Evolutionary conservation across 2,113 vertebrate species (phyloP).

Genomic region (Callocephalon fimbriatum): DNA sequence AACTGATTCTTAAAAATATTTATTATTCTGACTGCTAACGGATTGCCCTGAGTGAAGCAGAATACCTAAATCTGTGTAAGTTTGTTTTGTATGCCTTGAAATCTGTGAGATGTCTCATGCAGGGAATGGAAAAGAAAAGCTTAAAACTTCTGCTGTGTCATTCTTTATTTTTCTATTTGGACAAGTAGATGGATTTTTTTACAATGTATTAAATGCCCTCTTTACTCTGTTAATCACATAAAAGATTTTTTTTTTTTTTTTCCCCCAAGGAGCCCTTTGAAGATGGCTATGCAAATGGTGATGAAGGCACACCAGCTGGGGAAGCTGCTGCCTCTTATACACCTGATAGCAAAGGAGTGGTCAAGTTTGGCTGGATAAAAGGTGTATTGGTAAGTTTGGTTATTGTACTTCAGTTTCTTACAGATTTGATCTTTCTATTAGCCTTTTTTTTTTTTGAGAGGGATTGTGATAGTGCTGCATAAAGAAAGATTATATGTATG

Average conservation of each 20-base stretch:
- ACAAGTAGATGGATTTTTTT: not conserved
- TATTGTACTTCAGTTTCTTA: not conserved
- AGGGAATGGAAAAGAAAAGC: not conserved
- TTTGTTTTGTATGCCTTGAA: not conserved
- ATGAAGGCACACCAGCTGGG: conserved; percentile 91
- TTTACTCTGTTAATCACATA: not conserved
- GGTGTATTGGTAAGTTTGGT: conserved; percentile 90
- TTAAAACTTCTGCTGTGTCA: not conserved
- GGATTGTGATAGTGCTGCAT: not conserved
- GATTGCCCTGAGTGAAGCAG: not conserved
- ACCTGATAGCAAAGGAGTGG: conserved; percentile 90
- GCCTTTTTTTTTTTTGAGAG: not conserved
- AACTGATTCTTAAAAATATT: not conserved
- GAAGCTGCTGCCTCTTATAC: conserved; percentile 88
- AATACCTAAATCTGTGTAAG: not conserved
- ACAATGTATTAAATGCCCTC: accelerated
- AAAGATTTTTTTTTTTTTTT: not conserved
- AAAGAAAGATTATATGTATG: not conserved
- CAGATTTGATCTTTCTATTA: not conserved
- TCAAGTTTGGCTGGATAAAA: conserved; percentile 98
- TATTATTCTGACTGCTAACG: not conserved
- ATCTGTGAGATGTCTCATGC: accelerated
- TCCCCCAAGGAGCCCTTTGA: conserved; percentile 90
- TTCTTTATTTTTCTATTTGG: not conserved
- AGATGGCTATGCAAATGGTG: conserved; percentile 95